Evolutionary conservation across 2,113 vertebrate genomes (phyloP), one percentile per base, ranked within the genome.

Genomic region (Bambusicola thoracicus): DNA sequence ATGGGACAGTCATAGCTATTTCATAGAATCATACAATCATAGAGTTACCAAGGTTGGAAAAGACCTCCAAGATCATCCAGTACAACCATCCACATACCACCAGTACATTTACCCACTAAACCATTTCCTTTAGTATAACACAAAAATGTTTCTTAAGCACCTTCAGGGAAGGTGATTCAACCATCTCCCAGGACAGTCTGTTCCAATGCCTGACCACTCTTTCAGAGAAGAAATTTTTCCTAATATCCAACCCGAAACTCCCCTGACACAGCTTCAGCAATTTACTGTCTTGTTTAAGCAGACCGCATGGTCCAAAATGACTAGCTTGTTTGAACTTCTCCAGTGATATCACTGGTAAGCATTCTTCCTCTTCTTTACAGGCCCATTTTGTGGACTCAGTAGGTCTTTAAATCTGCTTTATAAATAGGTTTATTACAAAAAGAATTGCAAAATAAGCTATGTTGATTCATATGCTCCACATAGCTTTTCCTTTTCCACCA

Each of bases 401-500:
- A 24, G 84, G 25, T 76, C 34, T 13, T 10, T 11, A 80, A 76
- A 81, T 49, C 13, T 10, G 73, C 27, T 70, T 85, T 29, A 16
- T 17, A 34, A 16, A 13, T 53, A 43, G 29, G 46, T 92, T 77
- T 77, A 3, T 27, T 40, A 22, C 5, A 13, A 80, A 85, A 63
- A 68, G 2, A 16, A 20, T 32, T 38, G 25, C 5, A 51, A 89
- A 51, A 19, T 24, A 55, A 13, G 8, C 48, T 51, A 24, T 1
- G 1, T 68, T 29, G 29, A 53, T 81, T 38, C 18, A 3, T 62
- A n/a, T 5, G 8, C 68, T 69, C 30, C 55, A 22, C 14, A 36
- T 61, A 0, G 29, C 72, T 93, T 95, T 92, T 78, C 40, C 18
- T 78, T 94, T 94, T 93, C 74, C 12, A 66, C 85, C 94, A 90